phyloP scores from a whole-genome alignment of 2,113 vertebrate species.

The Neomonachus schauinslandi region DNA sequence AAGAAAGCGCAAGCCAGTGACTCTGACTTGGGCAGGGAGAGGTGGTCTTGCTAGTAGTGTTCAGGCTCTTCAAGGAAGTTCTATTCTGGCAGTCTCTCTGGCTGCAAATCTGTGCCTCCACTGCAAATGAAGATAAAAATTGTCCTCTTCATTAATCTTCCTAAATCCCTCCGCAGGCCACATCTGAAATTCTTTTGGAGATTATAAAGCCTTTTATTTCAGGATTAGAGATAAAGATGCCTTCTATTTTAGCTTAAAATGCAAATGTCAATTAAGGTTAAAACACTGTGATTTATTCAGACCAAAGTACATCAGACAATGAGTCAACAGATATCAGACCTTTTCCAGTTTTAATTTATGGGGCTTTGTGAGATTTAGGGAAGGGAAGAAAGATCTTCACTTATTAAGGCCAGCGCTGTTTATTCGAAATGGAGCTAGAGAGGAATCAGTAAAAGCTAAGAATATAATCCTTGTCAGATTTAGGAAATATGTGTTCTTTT shows the following conservation, averaged over 20 bases:
- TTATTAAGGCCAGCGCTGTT: background rate
- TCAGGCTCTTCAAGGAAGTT: background rate
- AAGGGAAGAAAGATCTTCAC: background rate
- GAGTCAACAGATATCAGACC: background rate
- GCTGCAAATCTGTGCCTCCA: background rate
- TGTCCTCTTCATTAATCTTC: background rate
- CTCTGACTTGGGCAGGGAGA: background rate
- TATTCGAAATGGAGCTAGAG: background rate
- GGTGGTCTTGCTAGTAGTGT: background rate
- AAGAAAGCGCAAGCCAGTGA: background rate
- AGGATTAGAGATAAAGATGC: constrained; percentile 31
- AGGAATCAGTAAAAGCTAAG: constrained; percentile 30
- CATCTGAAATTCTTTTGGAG: constrained; percentile 18
- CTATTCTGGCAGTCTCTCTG: background rate
- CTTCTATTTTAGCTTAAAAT: constrained; percentile 17
- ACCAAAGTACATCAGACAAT: background rate
- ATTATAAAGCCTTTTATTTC: constrained; percentile 47
- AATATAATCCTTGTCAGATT: background rate
- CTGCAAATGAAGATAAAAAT: background rate
- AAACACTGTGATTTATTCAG: constrained; percentile 27
- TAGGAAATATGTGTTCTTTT: background rate
- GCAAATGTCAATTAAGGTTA: constrained; percentile 2
- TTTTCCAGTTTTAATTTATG: constrained; percentile 20
- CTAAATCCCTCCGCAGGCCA: background rate
- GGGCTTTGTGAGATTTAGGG: background rate